These are phyloP conservation scores for Coregonus sp. DNA, from an alignment of 2,797 vertebrate genomes.

Conservation along the genomic window DNA sequence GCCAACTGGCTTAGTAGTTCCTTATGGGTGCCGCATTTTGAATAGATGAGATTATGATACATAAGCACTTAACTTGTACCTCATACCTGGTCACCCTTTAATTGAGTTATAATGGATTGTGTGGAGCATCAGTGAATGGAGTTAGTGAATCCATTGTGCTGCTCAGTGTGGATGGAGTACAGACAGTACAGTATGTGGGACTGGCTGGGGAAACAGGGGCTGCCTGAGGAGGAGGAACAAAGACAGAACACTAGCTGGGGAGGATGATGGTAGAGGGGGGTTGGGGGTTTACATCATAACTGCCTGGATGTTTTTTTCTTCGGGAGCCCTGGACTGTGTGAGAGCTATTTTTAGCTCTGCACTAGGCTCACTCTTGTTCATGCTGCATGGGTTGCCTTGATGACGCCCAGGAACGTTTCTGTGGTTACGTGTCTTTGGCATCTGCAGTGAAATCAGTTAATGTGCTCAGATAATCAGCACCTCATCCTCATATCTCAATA, in stretches of 20 bases:
- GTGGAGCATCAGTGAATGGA: background rate
- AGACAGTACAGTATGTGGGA: background rate
- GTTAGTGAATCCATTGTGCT: background rate
- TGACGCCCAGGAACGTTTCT: constrained; percentile 39
- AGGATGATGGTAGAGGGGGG: background rate
- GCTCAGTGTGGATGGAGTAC: background rate
- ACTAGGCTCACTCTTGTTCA: constrained; percentile 9
- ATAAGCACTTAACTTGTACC: background rate
- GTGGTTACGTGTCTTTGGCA: constrained; percentile 45
- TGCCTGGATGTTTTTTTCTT: constrained; percentile 9
- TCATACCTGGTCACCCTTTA: background rate
- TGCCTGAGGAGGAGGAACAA: background rate
- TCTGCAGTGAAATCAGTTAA: constrained; percentile 32
- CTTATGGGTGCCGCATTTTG: background rate
- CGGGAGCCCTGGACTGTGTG: constrained; percentile 2
- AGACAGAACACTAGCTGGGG: background rate
- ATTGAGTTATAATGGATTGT: background rate
- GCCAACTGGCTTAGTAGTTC: background rate
- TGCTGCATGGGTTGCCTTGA: constrained; percentile 31
- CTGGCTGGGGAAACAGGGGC: background rate
- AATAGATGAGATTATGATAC: background rate
- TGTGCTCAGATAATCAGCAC: constrained; percentile 34
- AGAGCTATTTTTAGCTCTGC: constrained; percentile 13
- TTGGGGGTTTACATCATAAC: constrained; percentile 5
- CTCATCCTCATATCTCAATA: background rate